A percentile compares a stretch with the other conserved stretches of the same genome.
Conservation (phyloP, 2,888 invertebrate species). For the Macaria liturata region DNA sequence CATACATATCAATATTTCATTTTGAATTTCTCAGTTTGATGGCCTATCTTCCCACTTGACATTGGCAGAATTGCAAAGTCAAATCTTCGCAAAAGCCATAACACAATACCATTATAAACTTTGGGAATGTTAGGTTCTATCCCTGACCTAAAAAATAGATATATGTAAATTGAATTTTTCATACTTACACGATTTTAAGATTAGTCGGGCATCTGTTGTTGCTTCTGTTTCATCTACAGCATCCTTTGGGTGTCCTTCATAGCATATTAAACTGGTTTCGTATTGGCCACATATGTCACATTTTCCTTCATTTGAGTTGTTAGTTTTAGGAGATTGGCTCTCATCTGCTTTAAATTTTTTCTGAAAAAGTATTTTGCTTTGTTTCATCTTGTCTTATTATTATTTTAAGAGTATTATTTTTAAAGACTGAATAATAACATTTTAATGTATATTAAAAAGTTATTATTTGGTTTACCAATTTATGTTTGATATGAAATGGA, state of each 20-base stretch:
- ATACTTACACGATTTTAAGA: background rate
- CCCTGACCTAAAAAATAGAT: background rate
- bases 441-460: too few relatives aligned
- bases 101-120: background rate
- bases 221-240: conserved; percentile 90
- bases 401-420: too few relatives aligned
- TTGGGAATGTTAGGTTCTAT: background rate
- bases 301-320: conserved; percentile 51
- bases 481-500: too few relatives aligned
- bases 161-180: background rate
- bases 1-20: too few relatives aligned
- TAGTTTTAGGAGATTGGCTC: conserved; percentile 19
- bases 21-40: too few relatives aligned
- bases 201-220: conserved; percentile 88
- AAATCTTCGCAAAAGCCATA: background rate
- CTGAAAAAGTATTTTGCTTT: background rate
- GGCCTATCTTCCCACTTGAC: too few relatives aligned
- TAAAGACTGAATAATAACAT: too few relatives aligned
- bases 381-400: too few relatives aligned
- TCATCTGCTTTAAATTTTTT: background rate
- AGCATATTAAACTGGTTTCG: conserved; percentile 80
- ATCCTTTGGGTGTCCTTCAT: conserved; percentile 89
- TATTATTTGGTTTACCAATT: too few relatives aligned
- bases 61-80: background rate
- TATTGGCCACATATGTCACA: conserved; percentile 74